Conservation (phyloP, 2,888 invertebrate species). For the Molorchus minor region DNA sequence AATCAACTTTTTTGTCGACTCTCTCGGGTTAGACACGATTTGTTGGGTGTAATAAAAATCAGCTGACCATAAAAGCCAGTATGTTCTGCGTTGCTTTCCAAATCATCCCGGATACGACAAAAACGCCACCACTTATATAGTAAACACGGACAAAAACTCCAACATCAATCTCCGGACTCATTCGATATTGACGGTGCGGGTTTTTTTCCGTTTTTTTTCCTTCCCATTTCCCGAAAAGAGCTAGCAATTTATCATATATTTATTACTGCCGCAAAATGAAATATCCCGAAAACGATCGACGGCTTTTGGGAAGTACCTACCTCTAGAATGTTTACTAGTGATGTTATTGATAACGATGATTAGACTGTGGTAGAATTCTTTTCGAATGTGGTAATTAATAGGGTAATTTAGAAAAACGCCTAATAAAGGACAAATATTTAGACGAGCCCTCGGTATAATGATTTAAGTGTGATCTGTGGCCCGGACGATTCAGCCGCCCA, state of each 20-base stretch:
- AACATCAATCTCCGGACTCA: constrained; percentile 30
- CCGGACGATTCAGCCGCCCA: too few species aligned
- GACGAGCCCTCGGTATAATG: too few species aligned
- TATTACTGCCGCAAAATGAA: constrained; percentile 4
- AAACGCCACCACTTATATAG: constrained; percentile 25
- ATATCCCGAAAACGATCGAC: constrained; percentile 5
- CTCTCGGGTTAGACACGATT: not conserved
- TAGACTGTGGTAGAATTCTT: too few species aligned
- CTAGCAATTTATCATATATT: constrained; percentile 9
- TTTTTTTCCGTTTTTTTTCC: constrained; percentile 18
- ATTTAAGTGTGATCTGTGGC: too few species aligned
- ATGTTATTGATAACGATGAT: too few species aligned
- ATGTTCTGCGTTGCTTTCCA: not conserved
- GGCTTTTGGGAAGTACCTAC: not conserved
- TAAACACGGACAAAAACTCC: constrained; percentile 31
- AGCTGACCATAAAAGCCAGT: not conserved
- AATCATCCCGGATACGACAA: not conserved
- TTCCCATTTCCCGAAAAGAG: not conserved
- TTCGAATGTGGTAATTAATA: too few species aligned
- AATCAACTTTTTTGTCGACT: constrained; percentile 3
- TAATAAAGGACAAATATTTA: too few species aligned
- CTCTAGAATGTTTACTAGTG: too few species aligned
- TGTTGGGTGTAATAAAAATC: constrained; percentile 2
- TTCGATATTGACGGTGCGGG: constrained; percentile 30
- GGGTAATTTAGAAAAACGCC: too few species aligned